Evolutionary conservation across 2,888 invertebrate genomes (phyloP).

Genomic region (Falcaria lacertinaria): DNA sequence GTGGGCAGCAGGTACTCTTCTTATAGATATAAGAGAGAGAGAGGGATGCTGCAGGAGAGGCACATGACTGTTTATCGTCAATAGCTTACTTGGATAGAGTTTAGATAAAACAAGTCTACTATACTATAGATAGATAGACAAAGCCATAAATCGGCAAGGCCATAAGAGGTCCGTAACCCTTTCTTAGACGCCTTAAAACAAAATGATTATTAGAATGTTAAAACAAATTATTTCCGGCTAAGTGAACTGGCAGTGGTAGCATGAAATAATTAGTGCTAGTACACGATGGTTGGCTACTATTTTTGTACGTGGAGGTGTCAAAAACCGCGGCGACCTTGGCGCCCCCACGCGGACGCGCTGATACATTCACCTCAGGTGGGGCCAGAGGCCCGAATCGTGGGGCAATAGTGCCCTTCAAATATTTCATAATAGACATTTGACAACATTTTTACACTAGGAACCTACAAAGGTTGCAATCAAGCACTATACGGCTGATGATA

Average conservation of each 20-base stretch:
- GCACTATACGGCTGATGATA: no score
- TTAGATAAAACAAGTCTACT: no score
- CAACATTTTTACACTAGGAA: not conserved
- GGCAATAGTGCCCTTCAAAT: conserved; percentile 36
- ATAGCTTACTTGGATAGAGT: no score
- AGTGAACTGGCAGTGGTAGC: conserved; percentile 42
- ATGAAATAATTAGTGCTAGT: conserved; percentile 56
- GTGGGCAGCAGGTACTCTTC: no score
- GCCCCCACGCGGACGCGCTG: conserved; percentile 68
- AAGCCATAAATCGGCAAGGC: conserved; percentile 32
- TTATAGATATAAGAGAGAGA: no score
- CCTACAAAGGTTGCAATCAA: not conserved
- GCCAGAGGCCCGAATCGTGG: no score
- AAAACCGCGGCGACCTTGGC: conserved; percentile 75
- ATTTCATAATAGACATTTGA: not conserved
- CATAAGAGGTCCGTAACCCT: conserved; percentile 55
- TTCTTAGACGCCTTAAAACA: conserved; percentile 41
- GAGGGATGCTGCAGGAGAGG: no score
- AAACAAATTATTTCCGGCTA: conserved; percentile 72
- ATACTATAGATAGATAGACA: no score
- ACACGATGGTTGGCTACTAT: conserved; percentile 50
- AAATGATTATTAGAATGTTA: conserved; percentile 56
- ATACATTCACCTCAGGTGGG: conserved; percentile 76
- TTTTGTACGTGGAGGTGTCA: conserved; percentile 73
- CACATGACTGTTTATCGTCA: no score